Evolutionary conservation across 2,113 vertebrate genomes (phyloP), one percentile per base, ranked within the genome.

Genomic region (Felis chaus): DNA sequence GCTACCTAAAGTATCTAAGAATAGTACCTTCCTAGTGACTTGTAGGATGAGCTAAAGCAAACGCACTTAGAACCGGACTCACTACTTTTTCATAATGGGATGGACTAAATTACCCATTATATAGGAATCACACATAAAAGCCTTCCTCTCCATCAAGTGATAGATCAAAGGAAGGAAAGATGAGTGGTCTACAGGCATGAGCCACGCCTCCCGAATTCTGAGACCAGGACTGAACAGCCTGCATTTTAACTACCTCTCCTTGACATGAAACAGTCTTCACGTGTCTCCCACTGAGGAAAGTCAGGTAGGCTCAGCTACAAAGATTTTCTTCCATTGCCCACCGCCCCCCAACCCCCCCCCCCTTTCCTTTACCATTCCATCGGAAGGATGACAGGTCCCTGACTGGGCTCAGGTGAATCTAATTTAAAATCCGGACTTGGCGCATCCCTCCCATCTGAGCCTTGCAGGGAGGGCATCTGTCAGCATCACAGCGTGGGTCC

Each of bases 171-270:
- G 82, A 90, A 98, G 96, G 95, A 96, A 98, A 83, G 97, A 97
- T 83, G 97, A 98, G 98, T 97, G 98, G 98, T 98, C 98, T 96
- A 96, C 98, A 96, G 98, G 98, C 98, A 97, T 9, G 95, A 97
- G 93, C 98, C 98, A 98, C 98, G 96, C 98, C 98, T 98, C 98
- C 98, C 86, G 36, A 96, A 98, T 98, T 98, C 98, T 97, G 96
- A 99, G 98, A 97, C 98, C 97, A 96, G 95, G 97, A 98, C 89
- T 63, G 95, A 93, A 97, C 97, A 14, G 98, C 97, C 98, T 98
- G 98, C 98, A 98, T 98, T 99, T 99, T 99, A 99, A 99, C 98
- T 98, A 98, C 98, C 95, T 98, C 97, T 98, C 97, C 98, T 94
- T 61, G 98, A 99, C 98, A 98, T 99, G 98, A 99, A 99, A 99